Base-by-base conservation (phyloP, 2,888 invertebrate species). In the Apoderus coryli region DNA sequence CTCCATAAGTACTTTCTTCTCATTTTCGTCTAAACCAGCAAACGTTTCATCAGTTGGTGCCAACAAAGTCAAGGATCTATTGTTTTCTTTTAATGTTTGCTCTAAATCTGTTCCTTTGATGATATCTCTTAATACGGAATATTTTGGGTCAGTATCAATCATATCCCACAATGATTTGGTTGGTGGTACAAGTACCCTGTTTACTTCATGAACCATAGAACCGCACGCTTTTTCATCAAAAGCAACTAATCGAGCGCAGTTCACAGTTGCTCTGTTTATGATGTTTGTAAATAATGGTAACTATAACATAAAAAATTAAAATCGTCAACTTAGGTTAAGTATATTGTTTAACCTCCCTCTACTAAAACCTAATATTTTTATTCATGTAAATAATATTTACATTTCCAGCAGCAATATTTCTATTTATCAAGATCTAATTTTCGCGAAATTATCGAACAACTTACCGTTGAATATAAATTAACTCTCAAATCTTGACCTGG, bases 191-290 rank as follows among this genome's bases (percentile, higher is more conserved):
- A 74, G 50, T 11, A 72, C 58, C 42, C 63, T 65, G 45, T 73
- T 71, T 2, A 78, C 61, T 46, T 73, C 66, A 46, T 78, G 75
- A 11, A 77, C 56, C 5, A 72, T 63, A 1, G 73, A 73, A 32
- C 74, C 74, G 44, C 78, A 79, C 16, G 72, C 69, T 46, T 69
- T 65, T 36, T 70, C 64, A 41, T 74, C 73, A 32, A 66, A 63
- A 39, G 64, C 64, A 2, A 66, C 58, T 7, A 79, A 48, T 5
- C 67, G 59, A 2, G 73, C 74, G 50, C 78, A 79, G 48, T 78
- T 76, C 0, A 72, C 69, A 1, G 76, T 75, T 2, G 70, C 67
- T 28, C 69, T 60, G 39, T 69, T 65, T 47, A 66, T 63, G 2
- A 67, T 57, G 38, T 66, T 65, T 13, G 62, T 57, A 44, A 70